Evolutionary conservation across 2,113 vertebrate genomes (phyloP), one percentile per base, ranked within the genome.

Genomic region (Lycocorax pyrrhopterus): DNA sequence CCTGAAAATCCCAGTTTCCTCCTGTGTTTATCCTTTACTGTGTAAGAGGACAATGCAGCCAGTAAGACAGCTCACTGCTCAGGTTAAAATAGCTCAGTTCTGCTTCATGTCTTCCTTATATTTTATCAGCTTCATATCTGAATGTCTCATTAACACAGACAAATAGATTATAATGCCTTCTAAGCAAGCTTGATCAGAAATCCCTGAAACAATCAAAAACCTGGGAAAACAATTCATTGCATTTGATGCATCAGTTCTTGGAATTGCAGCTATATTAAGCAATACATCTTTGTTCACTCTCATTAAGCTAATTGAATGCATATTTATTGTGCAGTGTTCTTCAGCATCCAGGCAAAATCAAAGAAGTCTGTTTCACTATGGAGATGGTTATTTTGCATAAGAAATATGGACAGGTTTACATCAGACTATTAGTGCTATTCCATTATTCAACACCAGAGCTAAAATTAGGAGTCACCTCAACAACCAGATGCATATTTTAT

Each of bases 381-480:
- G 6, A 86, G 79, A 20, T 37, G 43, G 49, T 46, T 53, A 62
- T 93, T 94, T 85, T 93, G 88, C 84, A 60, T 94, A 37, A 59
- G 60, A 89, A 94, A 90, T 83, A 66, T 7, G 63, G 60, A 26
- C 63, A 75, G 52, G 47, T 96, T 89, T 89, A 58, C 67, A 91
- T 90, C 80, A 85, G 72, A 44, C 53, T 68, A 79, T 87, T 91
- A 94, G 92, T 8, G 4, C 55, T 84, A 39, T 92, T 90, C 71
- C 79, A 89, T 97, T 96, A 96, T 96, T 93, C 91, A 96, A 90
- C 64, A 80, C 53, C 59, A 68, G 92, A 72, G 74, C 68, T 92
- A 96, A 92, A 90, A 84, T 94, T 95, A 89, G 83, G 63, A 88
- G 39, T 58, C 83, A 92, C 23, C 87, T 96, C 74, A 94, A 94